Conservation (phyloP, 2,113 vertebrate genomes). For the Oenanthe oenanthe region DNA sequence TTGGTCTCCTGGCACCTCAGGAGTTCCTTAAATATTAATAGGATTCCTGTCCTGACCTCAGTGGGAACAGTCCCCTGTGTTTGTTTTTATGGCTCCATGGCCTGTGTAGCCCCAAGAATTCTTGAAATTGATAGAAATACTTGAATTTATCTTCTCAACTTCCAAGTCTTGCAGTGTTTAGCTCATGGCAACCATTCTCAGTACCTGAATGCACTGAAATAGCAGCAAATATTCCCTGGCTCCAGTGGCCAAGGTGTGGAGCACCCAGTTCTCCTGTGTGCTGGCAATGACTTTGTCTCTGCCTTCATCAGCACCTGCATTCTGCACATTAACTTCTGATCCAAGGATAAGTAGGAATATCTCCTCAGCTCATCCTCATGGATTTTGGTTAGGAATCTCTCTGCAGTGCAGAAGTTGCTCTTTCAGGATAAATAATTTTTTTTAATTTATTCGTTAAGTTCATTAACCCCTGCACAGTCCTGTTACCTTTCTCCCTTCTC, state of each 20-base stretch:
- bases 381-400: neutral
- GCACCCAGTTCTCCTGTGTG: fast-evolving
- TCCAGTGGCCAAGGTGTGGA: neutral
- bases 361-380: neutral
- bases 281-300: neutral
- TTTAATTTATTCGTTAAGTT: neutral
- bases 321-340: neutral
- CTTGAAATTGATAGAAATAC: neutral
- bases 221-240: fast-evolving
- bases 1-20: neutral
- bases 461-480: neutral
- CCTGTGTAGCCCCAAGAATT: neutral
- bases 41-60: neutral
- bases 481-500: neutral
- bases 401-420: neutral
- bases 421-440: neutral
- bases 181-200: neutral
- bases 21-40: neutral
- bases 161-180: neutral
- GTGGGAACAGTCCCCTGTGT: neutral
- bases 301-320: neutral
- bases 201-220: neutral
- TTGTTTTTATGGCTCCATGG: neutral
- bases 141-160: neutral
- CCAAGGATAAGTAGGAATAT: neutral